These are phyloP conservation scores for Drosophila cognata DNA, from an alignment of 2,888 invertebrate species.

Conservation along the genomic window DNA sequence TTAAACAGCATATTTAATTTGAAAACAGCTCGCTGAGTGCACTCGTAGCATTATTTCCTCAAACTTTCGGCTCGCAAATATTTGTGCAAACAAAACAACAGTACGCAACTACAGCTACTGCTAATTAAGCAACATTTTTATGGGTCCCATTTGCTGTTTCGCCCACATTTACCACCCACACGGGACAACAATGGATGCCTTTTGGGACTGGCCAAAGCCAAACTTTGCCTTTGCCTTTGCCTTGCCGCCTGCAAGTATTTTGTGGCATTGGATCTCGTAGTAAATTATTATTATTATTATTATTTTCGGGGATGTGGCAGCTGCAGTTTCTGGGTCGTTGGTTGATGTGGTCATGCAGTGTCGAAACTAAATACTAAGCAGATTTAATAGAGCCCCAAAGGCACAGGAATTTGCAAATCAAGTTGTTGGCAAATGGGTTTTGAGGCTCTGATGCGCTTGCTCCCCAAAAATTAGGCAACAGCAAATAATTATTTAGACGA, in stretches of 20 bases:
- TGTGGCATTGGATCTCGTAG: slow-evolving; percentile 57
- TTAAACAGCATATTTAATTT: slow-evolving; percentile 10
- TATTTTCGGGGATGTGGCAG: slow-evolving; percentile 37
- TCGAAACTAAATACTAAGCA: slow-evolving; percentile 66
- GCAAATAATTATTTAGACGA: slow-evolving; percentile 68
- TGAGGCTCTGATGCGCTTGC: slow-evolving; percentile 52
- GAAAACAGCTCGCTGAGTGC: slow-evolving; percentile 1
- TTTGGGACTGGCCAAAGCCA: slow-evolving; percentile 8
- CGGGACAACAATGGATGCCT: slow-evolving; percentile 21
- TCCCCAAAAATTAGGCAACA: slow-evolving; percentile 53
- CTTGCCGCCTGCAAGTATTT: slow-evolving; percentile 37
- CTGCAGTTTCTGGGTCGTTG: slow-evolving; percentile 55
- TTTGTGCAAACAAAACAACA: slow-evolving; percentile 28
- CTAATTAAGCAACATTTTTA: slow-evolving; percentile 52
- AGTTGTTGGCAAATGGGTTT: slow-evolving; percentile 55
- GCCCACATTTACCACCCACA: not conserved
- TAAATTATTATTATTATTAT: slow-evolving; percentile 71
- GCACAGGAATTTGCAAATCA: slow-evolving; percentile 35
- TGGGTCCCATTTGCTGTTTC: slow-evolving; percentile 1
- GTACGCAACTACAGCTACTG: slow-evolving; percentile 32
- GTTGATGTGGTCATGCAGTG: slow-evolving; percentile 63
- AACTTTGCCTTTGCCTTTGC: slow-evolving; percentile 19
- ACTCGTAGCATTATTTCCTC: not conserved
- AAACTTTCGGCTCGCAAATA: slow-evolving; percentile 17
- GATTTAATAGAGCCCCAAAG: slow-evolving; percentile 50